Evolutionary conservation across 2,113 vertebrate genomes (phyloP), one percentile per base, ranked within the genome.

Genomic region (Poecilia latipinna): DNA sequence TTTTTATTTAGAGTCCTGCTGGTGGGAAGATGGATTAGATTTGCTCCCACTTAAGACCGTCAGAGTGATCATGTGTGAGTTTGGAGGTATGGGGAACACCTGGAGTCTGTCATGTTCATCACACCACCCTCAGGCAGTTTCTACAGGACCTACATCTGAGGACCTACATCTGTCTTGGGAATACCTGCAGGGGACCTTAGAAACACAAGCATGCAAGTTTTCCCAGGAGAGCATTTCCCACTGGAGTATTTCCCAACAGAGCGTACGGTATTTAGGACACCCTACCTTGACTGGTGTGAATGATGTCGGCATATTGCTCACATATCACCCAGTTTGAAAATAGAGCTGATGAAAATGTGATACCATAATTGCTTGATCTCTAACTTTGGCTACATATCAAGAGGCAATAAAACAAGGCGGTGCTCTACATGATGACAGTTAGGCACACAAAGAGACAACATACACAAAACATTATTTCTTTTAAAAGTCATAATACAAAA

Each of bases 221-320:
- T 24, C 28, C 12, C 61, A 62, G 61, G 61, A 19, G 61, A 62
- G 51, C 7, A 24, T 57, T 54, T 54, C 51, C 51, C 51, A 10
- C 7, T 8, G 51, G 51, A 54, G 51, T 54, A 24, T 54, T 57
- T 57, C 24, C 51, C 51, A 22, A 57, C 51, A 57, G 51, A 10
- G 51, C 7, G 22, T 10, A n/a, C 8, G 8, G 28, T 28, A 62
- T 62, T 28, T 62, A 62, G 61, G 61, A 31, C 61, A 62, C 29
- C 29, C 61, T 31, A 62, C 61, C 28, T 61, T 62, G 61, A 62
- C 61, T 62, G 28, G 29, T 62, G 61, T 62, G 61, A 62, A 62
- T 29, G 15, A 62, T 31, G 15, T 26, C 3, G 2, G 13, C 29
- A 2, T 31, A 29, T 32, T 17, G 28, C 29, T 62, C 28, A 15